phyloP scores from a whole-genome alignment of 2,888 invertebrate species.

The Perizoma flavofasciatum region DNA sequence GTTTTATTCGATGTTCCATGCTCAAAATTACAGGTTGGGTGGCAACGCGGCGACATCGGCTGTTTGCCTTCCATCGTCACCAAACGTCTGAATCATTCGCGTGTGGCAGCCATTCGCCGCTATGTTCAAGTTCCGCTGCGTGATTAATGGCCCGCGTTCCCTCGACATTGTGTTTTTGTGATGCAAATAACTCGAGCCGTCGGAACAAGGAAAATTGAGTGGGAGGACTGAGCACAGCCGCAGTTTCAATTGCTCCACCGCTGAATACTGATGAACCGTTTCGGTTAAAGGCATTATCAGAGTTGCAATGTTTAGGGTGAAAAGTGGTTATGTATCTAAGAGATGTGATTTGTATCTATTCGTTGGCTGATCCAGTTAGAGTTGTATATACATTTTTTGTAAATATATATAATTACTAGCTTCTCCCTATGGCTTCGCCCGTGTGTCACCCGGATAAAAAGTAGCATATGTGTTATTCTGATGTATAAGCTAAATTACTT shows the following conservation, averaged over 20 bases:
- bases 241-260: conserved; percentile 81
- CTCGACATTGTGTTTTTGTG: conserved; percentile 83
- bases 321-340: conserved; percentile 47
- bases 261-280: conserved; percentile 81
- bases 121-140: conserved; percentile 72
- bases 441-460: no score
- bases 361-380: not conserved
- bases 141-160: conserved; percentile 81
- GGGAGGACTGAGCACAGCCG: conserved; percentile 76
- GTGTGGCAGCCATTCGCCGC: conserved; percentile 75
- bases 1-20: conserved; percentile 3
- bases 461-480: no score
- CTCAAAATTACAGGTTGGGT: conserved; percentile 20
- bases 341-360: conserved; percentile 43
- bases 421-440: no score
- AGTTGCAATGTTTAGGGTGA: conserved; percentile 59
- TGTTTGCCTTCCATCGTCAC: conserved; percentile 60
- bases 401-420: no score
- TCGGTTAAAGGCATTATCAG: conserved; percentile 70
- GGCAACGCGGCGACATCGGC: conserved; percentile 36
- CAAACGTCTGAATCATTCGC: conserved; percentile 78
- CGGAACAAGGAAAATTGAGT: conserved; percentile 82
- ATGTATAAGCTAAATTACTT: no score
- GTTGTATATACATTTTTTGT: no score
- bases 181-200: conserved; percentile 82